Base-by-base conservation (phyloP, 2,888 invertebrate species). In the Conops quadrifasciatus region DNA sequence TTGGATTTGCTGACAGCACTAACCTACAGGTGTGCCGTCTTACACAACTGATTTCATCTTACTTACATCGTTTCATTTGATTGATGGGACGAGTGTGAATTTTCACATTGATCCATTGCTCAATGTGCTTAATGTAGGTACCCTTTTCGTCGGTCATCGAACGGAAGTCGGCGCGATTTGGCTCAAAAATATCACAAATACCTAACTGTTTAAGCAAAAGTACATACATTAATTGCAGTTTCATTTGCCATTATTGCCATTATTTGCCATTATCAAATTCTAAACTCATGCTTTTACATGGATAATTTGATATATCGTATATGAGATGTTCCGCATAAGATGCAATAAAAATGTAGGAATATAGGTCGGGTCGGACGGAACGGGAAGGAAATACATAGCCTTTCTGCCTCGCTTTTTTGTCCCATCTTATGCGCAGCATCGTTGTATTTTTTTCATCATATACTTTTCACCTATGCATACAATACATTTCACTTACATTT, bases 71-170 rank as follows among this genome's bases (percentile, higher is more conserved):
- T 79, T 84, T 86, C 53, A 86, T 76, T 74, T 86, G 86, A 80
- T 86, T 84, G 77, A 84, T 84, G 75, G 86, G 84, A 83, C 93
- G 93, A 83, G 94, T 94, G 80, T 92, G 89, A 78, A 94, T 93
- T 80, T 91, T 92, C 19, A 95, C 92, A 67, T 93, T 93, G 73
- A 95, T 92, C 21, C 92, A 91, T 85, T 94, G 94, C 84, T 94
- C 94, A 78, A 94, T 91, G 84, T 94, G 94, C 70, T 92, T 90
- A 47, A 93, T 94, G 81, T 93, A 94, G 71, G 94, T 90, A 51
- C 91, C 90, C n/a, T 88, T 86, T 80, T 93, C 92, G 24, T 88
- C 88, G 43, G 94, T 94, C 94, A 94, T 93, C 71, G 90, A 90
- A 21, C 91, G 89, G 80, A 94, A 91, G 86, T 94, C 93, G 2